Evolutionary conservation across 2,113 vertebrate species (phyloP).

Genomic region (Psettodes erumei): DNA sequence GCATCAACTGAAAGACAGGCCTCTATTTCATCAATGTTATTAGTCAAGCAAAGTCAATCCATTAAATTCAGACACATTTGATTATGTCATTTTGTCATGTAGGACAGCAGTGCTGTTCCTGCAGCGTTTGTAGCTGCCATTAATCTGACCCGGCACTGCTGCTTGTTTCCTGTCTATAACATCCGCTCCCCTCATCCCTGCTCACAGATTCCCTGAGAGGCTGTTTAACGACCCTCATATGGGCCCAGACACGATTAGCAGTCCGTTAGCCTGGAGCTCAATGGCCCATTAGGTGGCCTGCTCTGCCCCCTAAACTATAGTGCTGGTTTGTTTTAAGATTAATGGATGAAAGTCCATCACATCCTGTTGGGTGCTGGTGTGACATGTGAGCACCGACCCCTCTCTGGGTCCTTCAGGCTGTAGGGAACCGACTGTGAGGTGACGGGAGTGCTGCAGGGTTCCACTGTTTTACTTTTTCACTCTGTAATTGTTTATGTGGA

Average conservation of each 20-base stretch:
- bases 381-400: neutral
- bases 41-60: too few species aligned
- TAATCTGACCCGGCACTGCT: neutral
- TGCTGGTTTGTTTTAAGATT: constrained; percentile 28
- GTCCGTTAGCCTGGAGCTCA: constrained; percentile 47
- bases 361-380: constrained; percentile 29
- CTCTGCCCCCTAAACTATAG: constrained; percentile 24
- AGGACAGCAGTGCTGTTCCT: neutral
- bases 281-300: constrained; percentile 49
- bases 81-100: neutral
- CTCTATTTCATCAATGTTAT: too few species aligned
- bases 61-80: neutral
- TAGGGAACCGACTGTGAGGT: neutral
- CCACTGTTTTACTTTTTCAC: neutral
- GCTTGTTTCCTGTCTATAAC: constrained; percentile 11
- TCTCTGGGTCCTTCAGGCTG: constrained; percentile 2
- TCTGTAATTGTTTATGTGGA: neutral
- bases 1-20: neutral
- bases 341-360: constrained; percentile 31
- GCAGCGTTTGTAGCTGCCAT: neutral
- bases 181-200: constrained; percentile 3
- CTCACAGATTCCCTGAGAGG: constrained; percentile 52
- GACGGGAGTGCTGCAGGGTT: neutral
- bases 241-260: constrained; percentile 42
- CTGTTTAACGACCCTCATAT: constrained; percentile 51